Conservation (phyloP, 2,888 invertebrate genomes). For the Cheilosia grossa region DNA sequence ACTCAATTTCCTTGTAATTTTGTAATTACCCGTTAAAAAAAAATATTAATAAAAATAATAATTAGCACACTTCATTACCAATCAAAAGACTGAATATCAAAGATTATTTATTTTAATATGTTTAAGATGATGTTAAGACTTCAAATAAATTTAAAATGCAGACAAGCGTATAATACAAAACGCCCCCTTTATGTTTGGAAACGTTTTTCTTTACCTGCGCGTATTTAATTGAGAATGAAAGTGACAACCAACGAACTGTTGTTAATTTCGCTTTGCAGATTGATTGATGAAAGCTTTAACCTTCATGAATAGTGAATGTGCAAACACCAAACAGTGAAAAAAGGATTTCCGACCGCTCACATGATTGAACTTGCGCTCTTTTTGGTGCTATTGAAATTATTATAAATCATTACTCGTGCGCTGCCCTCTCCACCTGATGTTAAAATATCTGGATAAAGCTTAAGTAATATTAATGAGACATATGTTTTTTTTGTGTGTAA, state of each 20-base stretch:
- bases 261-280: constrained; percentile 1
- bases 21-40: too few relatives aligned
- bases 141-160: neutral
- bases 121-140: neutral
- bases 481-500: neutral
- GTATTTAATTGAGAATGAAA: constrained; percentile 25
- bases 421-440: neutral
- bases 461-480: constrained; percentile 40
- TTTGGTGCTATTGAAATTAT: constrained; percentile 18
- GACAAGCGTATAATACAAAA: neutral
- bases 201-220: neutral
- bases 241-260: constrained; percentile 24
- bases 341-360: constrained; percentile 9
- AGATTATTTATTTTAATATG: neutral
- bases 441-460: neutral
- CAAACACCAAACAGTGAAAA: neutral
- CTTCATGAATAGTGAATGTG: constrained; percentile 14
- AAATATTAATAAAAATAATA: too few relatives aligned
- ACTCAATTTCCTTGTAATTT: too few relatives aligned
- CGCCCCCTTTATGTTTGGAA: neutral
- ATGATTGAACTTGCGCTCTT: neutral
- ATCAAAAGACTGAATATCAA: neutral
- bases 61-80: too few relatives aligned
- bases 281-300: constrained; percentile 35
- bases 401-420: constrained; percentile 16